Evolutionary conservation across 2,113 vertebrate genomes (phyloP).

Genomic region (Tachycineta bicolor): DNA sequence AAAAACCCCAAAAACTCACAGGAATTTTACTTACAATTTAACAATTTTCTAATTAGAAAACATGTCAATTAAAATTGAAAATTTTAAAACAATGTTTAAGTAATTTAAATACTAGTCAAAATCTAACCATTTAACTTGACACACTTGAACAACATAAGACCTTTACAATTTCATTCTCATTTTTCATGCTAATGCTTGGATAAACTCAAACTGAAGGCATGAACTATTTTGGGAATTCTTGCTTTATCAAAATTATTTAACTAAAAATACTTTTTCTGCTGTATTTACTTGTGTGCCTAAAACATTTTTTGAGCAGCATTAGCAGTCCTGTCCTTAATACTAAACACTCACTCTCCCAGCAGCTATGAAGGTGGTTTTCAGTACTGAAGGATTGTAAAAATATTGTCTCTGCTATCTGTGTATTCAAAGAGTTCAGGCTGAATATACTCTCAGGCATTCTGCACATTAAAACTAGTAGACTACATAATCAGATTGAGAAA

Average conservation of each 20-base stretch:
- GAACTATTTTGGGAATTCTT: not conserved
- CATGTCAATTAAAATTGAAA: not conserved
- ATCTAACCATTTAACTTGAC: not conserved
- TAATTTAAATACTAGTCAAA: not conserved
- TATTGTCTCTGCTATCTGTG: not conserved
- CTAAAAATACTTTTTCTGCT: not conserved
- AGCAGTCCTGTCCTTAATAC: not conserved
- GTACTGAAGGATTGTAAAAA: not conserved
- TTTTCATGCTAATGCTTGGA: not conserved
- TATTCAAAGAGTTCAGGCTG: not conserved
- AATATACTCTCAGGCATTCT: not conserved
- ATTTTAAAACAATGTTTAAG: not conserved
- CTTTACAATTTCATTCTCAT: not conserved
- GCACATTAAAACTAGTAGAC: not conserved
- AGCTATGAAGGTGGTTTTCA: not conserved
- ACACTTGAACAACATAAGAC: not conserved
- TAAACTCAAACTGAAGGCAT: not conserved
- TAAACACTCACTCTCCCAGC: not conserved
- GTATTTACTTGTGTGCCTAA: not conserved
- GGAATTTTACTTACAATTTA: not conserved
- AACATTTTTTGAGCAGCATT: not conserved
- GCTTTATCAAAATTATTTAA: not conserved
- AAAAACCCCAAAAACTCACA: not conserved
- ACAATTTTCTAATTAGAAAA: not conserved
- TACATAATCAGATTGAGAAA: not conserved